Conservation (phyloP, 2,888 invertebrate genomes). For the Abscondita cerata region DNA sequence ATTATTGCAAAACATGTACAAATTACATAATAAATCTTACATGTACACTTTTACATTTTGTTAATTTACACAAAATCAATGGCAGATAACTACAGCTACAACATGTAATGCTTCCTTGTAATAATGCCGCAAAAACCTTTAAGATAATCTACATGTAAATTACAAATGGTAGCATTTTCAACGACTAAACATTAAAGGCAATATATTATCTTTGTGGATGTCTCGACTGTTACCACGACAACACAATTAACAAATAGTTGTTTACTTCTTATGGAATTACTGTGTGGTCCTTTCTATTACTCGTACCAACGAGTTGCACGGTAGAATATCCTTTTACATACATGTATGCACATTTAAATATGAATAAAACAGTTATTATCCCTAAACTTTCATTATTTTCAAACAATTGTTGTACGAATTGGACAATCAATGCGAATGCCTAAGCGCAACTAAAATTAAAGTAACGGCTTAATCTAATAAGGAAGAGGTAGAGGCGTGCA, state of each 20-base stretch:
- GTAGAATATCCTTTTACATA: too few relatives aligned
- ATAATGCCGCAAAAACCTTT: slow-evolving; percentile 11
- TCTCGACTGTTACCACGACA: slow-evolving; percentile 15
- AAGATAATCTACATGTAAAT: slow-evolving; percentile 17
- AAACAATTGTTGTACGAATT: slow-evolving; percentile 7
- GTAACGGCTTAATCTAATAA: slow-evolving; percentile 18
- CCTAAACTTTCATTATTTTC: too few relatives aligned
- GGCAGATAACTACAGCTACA: too few relatives aligned
- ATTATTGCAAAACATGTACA: too few relatives aligned
- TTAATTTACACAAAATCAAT: too few relatives aligned
- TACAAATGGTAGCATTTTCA: slow-evolving; percentile 17
- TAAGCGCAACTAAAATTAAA: slow-evolving; percentile 16
- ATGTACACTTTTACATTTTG: too few relatives aligned
- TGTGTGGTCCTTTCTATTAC: slow-evolving; percentile 4
- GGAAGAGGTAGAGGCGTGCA: slow-evolving; percentile 14
- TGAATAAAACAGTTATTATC: too few relatives aligned
- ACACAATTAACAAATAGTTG: slow-evolving; percentile 22
- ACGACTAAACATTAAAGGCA: slow-evolving; percentile 13
- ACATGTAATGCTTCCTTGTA: slow-evolving; percentile 12
- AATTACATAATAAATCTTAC: too few relatives aligned
- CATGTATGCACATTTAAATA: too few relatives aligned
- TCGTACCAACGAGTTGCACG: background rate
- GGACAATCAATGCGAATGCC: slow-evolving; percentile 11
- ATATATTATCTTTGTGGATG: slow-evolving; percentile 14
- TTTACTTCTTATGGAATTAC: slow-evolving; percentile 10